Evolutionary conservation across 1,140 invertebrate species (phyloP), one percentile per base, ranked within the genome.

Genomic region (Ips nitidus): DNA sequence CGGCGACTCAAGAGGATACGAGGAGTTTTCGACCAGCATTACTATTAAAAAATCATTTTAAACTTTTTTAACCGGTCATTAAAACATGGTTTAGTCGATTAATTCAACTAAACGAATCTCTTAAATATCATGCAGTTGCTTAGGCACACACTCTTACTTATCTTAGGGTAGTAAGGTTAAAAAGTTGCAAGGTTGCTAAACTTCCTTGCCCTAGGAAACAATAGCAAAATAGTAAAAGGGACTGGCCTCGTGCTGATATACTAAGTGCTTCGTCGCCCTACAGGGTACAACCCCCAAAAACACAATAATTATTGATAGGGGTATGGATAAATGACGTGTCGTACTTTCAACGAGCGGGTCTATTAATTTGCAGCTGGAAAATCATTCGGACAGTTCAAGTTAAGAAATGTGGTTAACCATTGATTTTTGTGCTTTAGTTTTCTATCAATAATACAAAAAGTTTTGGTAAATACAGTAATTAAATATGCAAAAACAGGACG

Each of bases 171-270:
- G 22, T 22, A 22, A 22, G 22, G 22, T 22, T 22, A 22, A 22
- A 22, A 22, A 22, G 22, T 22, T 22, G 22, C 22, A 22, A 0
- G 22, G 22, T 22, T 22, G 22, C 22, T 22, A 22, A 66, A 43
- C 55, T 43, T 50, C 5, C 53, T 47, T 57, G 7, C 39, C 40
- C 2, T 4, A 52, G 57, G 55, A 52, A 52, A 66, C 42, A 66
- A 22, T 22, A 22, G 22, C 22, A 22, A 22, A 22, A 22, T 22
- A 22, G 22, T 22, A 22, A 22, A 22, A 22, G 50, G 57, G 57
- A 38, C 66, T 68, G 66, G 57, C 55, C 66, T 68, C 66, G 66
- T 68, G 66, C 66, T 68, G 66, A 50, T 68, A 22, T 22, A 68
- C 52, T 68, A 61, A 62, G 57, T 68, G 57, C 57, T 42, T 4